Evolutionary conservation across 2,888 invertebrate species (phyloP).

Genomic region (Adineta ricciae): DNA sequence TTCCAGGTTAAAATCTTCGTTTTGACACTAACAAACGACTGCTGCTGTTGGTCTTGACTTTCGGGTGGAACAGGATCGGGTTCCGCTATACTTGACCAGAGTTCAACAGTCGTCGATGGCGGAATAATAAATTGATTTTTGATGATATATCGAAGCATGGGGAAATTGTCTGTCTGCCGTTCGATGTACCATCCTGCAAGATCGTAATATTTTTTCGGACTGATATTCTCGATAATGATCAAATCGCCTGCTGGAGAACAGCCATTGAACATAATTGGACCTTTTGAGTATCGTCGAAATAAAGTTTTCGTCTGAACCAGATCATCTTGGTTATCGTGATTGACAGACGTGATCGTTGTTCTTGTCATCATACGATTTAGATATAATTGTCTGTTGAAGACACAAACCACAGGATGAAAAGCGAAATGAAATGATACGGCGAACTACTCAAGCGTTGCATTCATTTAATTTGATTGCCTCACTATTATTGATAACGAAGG

Average conservation of each 20-base stretch:
- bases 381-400: not conserved
- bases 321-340: not conserved
- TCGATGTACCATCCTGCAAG: not conserved
- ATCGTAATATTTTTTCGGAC: not conserved
- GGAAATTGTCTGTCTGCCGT: not conserved
- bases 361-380: not conserved
- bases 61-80: not conserved
- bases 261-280: constrained; percentile 13
- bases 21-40: not conserved
- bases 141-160: not conserved
- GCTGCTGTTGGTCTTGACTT: not conserved
- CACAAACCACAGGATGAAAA: not conserved
- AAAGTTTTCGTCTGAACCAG: not conserved
- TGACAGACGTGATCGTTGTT: not conserved
- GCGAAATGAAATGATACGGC: not conserved
- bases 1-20: not conserved
- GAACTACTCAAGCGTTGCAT: not conserved
- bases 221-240: constrained; percentile 11
- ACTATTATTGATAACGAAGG: not conserved
- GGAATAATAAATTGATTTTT: not conserved
- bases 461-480: not conserved
- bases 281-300: constrained; percentile 5
- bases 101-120: not conserved
- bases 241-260: not conserved
- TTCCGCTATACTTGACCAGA: not conserved